These are phyloP conservation scores for Pithys albifrons DNA, from an alignment of 2,113 vertebrate genomes.

Conservation along the genomic window DNA sequence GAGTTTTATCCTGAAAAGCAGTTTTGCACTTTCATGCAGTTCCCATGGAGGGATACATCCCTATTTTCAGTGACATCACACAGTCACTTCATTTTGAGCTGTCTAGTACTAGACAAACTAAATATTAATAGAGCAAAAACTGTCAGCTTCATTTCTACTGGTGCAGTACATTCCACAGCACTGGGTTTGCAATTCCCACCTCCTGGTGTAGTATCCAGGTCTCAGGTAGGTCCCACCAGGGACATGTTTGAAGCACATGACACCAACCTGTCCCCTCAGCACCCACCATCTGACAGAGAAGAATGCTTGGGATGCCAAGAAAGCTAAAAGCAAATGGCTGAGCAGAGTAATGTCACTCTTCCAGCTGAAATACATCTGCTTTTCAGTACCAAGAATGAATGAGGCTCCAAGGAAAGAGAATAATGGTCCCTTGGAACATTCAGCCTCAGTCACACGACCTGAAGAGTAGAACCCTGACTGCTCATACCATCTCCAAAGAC, in stretches of 20 bases:
- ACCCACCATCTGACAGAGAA: not conserved
- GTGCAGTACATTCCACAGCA: not conserved
- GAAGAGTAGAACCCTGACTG: not conserved
- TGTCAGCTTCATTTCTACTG: not conserved
- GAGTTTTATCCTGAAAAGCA: not conserved
- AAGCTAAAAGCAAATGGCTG: not conserved
- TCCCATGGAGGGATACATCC: not conserved
- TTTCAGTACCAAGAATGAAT: not conserved
- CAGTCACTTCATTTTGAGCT: not conserved
- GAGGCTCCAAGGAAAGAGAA: not conserved
- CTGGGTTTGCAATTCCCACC: not conserved
- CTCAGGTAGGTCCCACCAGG: not conserved
- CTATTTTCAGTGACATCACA: not conserved
- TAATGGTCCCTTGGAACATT: not conserved
- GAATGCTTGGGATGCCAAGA: not conserved
- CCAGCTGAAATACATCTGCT: not conserved
- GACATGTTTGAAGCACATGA: not conserved
- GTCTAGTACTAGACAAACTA: not conserved
- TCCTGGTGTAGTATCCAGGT: not conserved
- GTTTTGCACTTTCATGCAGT: not conserved
- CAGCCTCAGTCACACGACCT: not conserved
- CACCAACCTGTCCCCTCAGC: not conserved
- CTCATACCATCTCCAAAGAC: not conserved
- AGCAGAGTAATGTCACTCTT: not conserved
- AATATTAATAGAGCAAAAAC: not conserved